Conservation (phyloP, 2,113 vertebrate species). For the Saiga tatarica region DNA sequence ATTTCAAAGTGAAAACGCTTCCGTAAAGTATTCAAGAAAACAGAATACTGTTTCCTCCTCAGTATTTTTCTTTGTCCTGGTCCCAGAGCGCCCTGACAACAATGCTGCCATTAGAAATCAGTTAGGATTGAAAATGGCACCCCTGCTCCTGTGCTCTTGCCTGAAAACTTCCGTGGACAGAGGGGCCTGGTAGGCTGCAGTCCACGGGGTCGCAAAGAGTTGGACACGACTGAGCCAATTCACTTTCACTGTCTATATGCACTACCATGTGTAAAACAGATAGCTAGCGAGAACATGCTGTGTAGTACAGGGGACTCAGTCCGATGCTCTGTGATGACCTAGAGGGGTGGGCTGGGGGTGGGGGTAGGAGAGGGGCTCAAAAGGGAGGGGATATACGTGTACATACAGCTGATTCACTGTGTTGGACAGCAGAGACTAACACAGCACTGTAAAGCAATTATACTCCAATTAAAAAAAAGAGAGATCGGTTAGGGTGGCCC, state of each 20-base stretch:
- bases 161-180: not conserved
- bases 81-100: not conserved
- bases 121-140: not conserved
- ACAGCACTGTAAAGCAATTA: not conserved
- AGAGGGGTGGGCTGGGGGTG: not conserved
- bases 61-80: not conserved
- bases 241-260: not conserved
- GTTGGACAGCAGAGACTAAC: not conserved
- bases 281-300: not conserved
- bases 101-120: not conserved
- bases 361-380: not conserved
- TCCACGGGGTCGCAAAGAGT: not conserved
- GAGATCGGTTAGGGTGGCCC: not conserved
- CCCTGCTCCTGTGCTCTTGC: not conserved
- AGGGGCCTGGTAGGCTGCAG: not conserved
- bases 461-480: not conserved
- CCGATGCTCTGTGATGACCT: not conserved
- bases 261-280: not conserved
- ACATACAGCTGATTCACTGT: not conserved
- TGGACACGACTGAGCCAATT: not conserved
- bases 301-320: not conserved
- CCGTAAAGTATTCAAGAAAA: not conserved
- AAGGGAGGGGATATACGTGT: not conserved
- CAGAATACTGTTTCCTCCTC: not conserved
- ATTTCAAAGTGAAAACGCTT: not conserved